Conservation (phyloP, 2,888 invertebrate genomes). For the Melanchra persicariae region DNA sequence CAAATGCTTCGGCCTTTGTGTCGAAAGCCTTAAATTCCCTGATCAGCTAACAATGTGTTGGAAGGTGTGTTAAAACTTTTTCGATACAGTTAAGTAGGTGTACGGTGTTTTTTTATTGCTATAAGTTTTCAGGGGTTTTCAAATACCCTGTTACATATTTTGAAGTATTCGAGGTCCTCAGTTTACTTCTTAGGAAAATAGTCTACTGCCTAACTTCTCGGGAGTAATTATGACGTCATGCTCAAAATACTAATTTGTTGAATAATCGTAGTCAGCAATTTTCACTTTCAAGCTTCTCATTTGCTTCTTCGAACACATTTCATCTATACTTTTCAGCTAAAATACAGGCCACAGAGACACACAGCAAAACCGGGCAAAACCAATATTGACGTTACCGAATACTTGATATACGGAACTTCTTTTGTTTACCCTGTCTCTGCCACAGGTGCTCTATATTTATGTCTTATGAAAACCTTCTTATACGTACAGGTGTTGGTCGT, state of each 20-base stretch:
- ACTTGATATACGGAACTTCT: slow-evolving; percentile 33
- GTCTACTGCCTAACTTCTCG: too few relatives aligned
- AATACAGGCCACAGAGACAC: neutral
- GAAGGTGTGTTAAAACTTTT: slow-evolving; percentile 23
- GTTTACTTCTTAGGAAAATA: neutral
- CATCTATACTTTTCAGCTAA: slow-evolving; percentile 4
- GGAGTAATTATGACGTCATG: neutral
- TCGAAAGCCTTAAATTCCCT: slow-evolving; percentile 29
- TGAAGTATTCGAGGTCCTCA: neutral
- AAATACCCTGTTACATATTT: too few relatives aligned
- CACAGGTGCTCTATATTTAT: slow-evolving; percentile 46
- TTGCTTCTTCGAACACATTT: neutral
- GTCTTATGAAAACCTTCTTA: slow-evolving; percentile 43
- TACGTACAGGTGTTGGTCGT: slow-evolving; percentile 42
- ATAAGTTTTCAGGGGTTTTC: neutral
- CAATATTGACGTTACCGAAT: slow-evolving; percentile 46
- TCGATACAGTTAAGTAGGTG: slow-evolving; percentile 4
- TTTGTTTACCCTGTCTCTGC: slow-evolving; percentile 43
- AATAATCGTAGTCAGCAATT: neutral
- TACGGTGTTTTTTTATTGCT: neutral
- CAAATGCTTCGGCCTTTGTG: slow-evolving; percentile 20
- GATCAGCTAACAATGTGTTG: slow-evolving; percentile 30
- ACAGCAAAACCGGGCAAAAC: slow-evolving; percentile 21
- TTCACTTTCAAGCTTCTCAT: neutral
- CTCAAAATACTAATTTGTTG: neutral